A percentile compares a stretch with the other conserved stretches of the same genome.
Evolutionary conservation across 2,113 vertebrate genomes (phyloP).

Genomic region (Arenaria interpres): DNA sequence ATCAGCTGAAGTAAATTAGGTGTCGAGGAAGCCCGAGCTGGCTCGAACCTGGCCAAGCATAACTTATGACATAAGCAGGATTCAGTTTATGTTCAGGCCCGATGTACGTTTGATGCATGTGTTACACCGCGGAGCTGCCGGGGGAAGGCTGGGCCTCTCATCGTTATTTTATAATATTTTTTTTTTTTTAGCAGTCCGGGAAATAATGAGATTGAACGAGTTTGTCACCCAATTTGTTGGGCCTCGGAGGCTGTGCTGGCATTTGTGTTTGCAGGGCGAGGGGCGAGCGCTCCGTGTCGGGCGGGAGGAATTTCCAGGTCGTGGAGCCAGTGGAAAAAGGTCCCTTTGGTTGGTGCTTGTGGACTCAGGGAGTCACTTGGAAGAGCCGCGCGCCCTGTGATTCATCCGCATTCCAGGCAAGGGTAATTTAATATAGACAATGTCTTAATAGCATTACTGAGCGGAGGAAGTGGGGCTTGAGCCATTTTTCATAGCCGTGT

Average conservation of each 20-base stretch:
- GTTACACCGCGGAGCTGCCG: background rate
- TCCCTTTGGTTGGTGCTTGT: background rate
- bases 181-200: background rate
- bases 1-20: conserved; percentile 44
- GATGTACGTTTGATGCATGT: background rate
- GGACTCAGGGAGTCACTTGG: background rate
- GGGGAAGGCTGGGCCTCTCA: background rate
- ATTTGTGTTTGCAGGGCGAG: background rate
- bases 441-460: background rate
- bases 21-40: conserved; percentile 2
- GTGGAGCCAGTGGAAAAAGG: accelerated
- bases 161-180: background rate
- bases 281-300: accelerated
- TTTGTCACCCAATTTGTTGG: background rate
- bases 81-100: background rate
- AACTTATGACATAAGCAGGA: background rate
- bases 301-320: background rate
- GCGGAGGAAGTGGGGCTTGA: background rate
- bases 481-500: conserved; percentile 12
- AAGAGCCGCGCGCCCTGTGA: background rate
- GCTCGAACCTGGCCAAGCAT: conserved; percentile 15
- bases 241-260: background rate
- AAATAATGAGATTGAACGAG: background rate
- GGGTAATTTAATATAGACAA: background rate
- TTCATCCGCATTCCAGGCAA: conserved; percentile 40